Conservation (phyloP, 1,140 invertebrate genomes). For the Aphis craccivora region DNA sequence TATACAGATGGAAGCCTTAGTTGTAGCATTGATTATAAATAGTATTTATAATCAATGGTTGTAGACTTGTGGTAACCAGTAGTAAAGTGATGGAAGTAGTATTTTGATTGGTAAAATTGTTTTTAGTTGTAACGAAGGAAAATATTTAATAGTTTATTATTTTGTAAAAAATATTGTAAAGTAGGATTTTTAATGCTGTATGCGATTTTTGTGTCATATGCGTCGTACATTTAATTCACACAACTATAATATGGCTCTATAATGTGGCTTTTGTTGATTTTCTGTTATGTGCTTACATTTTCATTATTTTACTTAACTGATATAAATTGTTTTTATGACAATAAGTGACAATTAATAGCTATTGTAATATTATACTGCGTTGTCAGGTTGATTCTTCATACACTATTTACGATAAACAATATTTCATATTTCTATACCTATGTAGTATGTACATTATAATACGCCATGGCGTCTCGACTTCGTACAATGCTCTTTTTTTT, state of each 20-base stretch:
- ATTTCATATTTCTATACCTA: neutral
- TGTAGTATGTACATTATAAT: neutral
- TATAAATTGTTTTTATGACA: neutral
- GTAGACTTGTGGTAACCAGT: neutral
- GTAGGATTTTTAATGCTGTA: neutral
- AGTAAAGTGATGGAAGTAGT: neutral
- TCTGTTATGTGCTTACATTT: neutral
- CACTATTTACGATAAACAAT: neutral
- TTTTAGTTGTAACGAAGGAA: neutral
- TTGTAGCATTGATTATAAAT: too few species aligned
- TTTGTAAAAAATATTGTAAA: neutral
- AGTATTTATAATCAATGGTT: too few species aligned
- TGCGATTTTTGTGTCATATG: neutral
- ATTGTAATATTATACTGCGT: neutral
- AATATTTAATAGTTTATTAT: neutral
- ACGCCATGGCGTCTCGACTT: neutral
- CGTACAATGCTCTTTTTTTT: neutral
- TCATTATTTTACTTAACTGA: slow-evolving; percentile 8
- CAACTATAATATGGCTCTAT: neutral
- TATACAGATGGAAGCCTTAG: neutral
- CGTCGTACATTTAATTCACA: neutral
- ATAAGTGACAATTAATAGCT: neutral
- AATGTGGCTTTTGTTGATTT: neutral
- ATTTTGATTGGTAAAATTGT: neutral
- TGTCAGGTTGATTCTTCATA: neutral